Evolutionary conservation across 2,113 vertebrate species (phyloP).

Genomic region (Condylura cristata): DNA sequence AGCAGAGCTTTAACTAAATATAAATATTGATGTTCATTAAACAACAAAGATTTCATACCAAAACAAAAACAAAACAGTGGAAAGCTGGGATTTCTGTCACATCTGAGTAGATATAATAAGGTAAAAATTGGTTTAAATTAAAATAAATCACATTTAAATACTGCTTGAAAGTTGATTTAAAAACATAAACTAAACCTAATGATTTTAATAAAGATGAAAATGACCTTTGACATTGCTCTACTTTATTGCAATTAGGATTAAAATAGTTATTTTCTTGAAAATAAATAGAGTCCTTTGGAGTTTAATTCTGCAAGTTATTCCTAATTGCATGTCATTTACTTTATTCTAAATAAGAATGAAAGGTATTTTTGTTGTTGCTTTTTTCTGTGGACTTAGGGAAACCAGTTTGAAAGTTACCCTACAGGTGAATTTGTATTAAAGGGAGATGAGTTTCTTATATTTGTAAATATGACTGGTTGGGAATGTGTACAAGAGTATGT

Average conservation of each 20-base stretch:
- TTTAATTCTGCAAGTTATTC: conserved; percentile 39
- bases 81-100: conserved; percentile 41
- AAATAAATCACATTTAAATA: conserved; percentile 64
- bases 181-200: conserved; percentile 42
- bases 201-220: conserved; percentile 58
- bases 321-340: conserved; percentile 5
- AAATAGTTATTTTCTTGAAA: conserved; percentile 46
- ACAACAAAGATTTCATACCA: conserved; percentile 65
- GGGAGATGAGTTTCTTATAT: neutral
- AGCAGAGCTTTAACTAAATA: conserved; percentile 74
- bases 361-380: neutral
- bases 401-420: neutral
- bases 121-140: conserved; percentile 57
- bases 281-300: neutral
- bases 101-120: conserved; percentile 55
- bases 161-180: conserved; percentile 45
- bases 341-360: neutral
- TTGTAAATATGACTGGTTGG: neutral
- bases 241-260: conserved; percentile 47
- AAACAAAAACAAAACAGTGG: conserved; percentile 58
- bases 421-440: neutral
- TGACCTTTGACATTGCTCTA: conserved; percentile 40
- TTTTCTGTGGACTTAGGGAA: neutral
- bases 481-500: neutral
- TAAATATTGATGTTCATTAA: conserved; percentile 78